These are phyloP conservation scores for Hedya salicella DNA, from an alignment of 2,888 invertebrate genomes.

Conservation along the genomic window DNA sequence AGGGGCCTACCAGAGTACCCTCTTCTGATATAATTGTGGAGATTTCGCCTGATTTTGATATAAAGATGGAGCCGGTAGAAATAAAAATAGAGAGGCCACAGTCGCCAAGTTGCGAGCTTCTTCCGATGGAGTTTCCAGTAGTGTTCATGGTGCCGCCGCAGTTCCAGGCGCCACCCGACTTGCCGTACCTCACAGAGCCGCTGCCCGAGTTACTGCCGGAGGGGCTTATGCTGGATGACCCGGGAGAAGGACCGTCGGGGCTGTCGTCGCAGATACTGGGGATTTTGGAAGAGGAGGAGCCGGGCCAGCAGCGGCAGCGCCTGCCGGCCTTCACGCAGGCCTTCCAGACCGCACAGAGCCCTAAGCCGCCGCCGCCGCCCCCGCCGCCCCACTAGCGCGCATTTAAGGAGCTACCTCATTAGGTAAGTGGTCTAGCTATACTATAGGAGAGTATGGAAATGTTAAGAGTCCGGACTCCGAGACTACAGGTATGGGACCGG, in stretches of 20 bases:
- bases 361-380: slow-evolving; percentile 79
- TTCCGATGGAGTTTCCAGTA: slow-evolving; percentile 68
- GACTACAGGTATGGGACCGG: slow-evolving; percentile 60
- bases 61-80: slow-evolving; percentile 73
- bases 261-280: slow-evolving; percentile 73
- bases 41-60: slow-evolving; percentile 65
- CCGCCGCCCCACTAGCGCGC: slow-evolving; percentile 78
- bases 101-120: slow-evolving; percentile 65
- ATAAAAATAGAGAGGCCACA: slow-evolving; percentile 65
- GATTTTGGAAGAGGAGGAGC: slow-evolving; percentile 67
- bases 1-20: slow-evolving; percentile 69
- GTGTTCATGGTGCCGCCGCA: slow-evolving; percentile 73
- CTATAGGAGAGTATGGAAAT: slow-evolving; percentile 67
- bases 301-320: slow-evolving; percentile 68
- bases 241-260: slow-evolving; percentile 77
- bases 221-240: slow-evolving; percentile 65
- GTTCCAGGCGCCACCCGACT: slow-evolving; percentile 65
- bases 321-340: slow-evolving; percentile 81
- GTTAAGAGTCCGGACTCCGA: slow-evolving; percentile 60
- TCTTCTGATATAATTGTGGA: slow-evolving; percentile 76
- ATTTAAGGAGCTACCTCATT: slow-evolving; percentile 83
- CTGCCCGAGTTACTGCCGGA: slow-evolving; percentile 59
- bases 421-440: slow-evolving; percentile 81
- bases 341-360: slow-evolving; percentile 75
- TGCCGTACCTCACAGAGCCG: slow-evolving; percentile 52